Evolutionary conservation across 35 echinoderm and acorn worm genomes (phyloP), one percentile per base, ranked within the genome.

Genomic region (Patiria miniata): DNA sequence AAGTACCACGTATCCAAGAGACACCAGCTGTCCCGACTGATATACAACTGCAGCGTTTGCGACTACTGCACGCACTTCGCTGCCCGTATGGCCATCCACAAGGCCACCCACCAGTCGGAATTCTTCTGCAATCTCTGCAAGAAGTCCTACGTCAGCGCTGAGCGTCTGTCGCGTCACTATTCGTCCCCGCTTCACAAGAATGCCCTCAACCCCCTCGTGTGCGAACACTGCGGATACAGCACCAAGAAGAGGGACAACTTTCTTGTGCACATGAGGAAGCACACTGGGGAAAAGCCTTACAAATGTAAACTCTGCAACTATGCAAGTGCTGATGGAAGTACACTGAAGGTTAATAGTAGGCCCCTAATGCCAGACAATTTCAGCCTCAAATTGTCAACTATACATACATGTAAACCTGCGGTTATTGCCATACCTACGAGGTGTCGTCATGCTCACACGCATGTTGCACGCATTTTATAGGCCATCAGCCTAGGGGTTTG

Each of bases 201-300:
- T 30, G 73, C 86, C 32, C 58, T 99, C 0, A 89, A 99, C 53
- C 96, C 96, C 0, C 77, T 99, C 54, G 86, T 85, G 2, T 99
- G 96, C 37, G 85, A 90, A 34, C 89, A 92, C 52, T 95, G 96
- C 59, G 96, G 93, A 8, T 99, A 99, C 78, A 92, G 82, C 77
- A 95, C 96, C 15, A 95, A 94, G 54, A 98, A 99, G 68, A 81
- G 83, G 78, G 90, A 99, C 87, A 98, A 99, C 51, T 90, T 99
- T 39, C 77, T 94, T 52, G 96, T 99, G 18, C 96, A 99, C 33
- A 87, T 94, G 78, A 39, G 96, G 0, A 99, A 94, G 60, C 92
- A 94, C 40, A 95, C 89, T 0, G 96, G 92, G 34, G 92, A 98
- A 65, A 91, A 91, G 40, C 96, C 96, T 8, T 99, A 99, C 76